Evolutionary conservation across 2,797 vertebrate species (phyloP).

Genomic region (Lepidocolaptes lacrymiger): DNA sequence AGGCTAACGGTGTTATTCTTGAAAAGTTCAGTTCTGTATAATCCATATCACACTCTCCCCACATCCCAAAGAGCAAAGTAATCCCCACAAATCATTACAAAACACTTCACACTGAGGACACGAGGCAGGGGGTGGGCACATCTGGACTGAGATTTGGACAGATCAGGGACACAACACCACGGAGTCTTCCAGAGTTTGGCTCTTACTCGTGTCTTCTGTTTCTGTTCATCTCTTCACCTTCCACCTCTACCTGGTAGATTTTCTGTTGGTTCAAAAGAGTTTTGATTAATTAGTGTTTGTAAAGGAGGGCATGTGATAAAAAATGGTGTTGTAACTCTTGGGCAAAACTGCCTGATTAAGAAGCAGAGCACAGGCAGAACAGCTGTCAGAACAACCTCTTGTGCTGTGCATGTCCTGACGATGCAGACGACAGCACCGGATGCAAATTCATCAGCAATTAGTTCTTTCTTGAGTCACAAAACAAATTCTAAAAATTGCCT

Average conservation of each 20-base stretch:
- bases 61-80: background rate
- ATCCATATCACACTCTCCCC: background rate
- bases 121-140: background rate
- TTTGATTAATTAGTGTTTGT: background rate
- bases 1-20: fast-evolving
- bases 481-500: background rate
- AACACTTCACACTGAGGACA: background rate
- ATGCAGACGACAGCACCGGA: background rate
- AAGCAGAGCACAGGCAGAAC: conserved; percentile 19
- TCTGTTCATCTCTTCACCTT: background rate
- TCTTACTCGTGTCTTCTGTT: background rate
- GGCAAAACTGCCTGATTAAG: background rate
- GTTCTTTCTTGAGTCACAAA: background rate
- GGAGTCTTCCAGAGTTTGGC: background rate
- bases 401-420: background rate
- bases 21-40: background rate
- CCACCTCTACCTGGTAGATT: background rate
- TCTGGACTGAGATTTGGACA: background rate
- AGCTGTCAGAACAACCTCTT: conserved; percentile 28
- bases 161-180: background rate
- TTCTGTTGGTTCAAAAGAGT: background rate
- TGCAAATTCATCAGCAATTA: conserved; percentile 35
- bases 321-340: background rate
- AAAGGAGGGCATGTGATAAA: background rate
- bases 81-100: background rate